Base-by-base conservation (phyloP, 2,888 invertebrate species). In the Andrena dorsata region DNA sequence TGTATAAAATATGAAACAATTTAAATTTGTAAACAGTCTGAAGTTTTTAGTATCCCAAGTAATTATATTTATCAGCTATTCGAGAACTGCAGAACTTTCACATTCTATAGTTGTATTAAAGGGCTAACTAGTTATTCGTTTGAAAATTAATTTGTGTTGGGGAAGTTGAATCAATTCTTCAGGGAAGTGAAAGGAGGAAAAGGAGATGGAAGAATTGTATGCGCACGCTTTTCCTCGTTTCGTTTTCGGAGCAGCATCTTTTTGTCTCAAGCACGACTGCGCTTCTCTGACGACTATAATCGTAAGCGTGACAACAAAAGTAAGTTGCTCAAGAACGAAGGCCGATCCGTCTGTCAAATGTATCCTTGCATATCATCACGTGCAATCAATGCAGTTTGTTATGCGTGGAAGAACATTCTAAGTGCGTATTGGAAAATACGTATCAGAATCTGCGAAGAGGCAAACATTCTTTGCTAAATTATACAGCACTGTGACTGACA, bases 301-400 rank as follows among this genome's bases (percentile, higher is more conserved):
- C 56, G 56, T 41, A 16, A 47, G 32, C 69, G 28, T 30, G 66
- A 16, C 58, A 70, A 75, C 41, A 63, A 77, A 72, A 47, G 58
- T 49, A 63, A 56, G 58, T 84, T 75, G 61, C 66, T 84, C 76
- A 76, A 68, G 65, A 65, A 64, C 28, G 89, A 90, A 89, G 89
- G 88, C 53, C 83, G 35, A 71, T 79, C 30, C 26, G 51, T 69
- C 74, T 80, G 70, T 74, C 53, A 76, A 78, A 82, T 35, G 41
- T 75, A 90, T 90, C 89, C 89, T 90, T 88, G 89, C 90, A 86
- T 90, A 86, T 89, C 76, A 85, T 89, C 90, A 90, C 90, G 90
- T 76, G 72, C 86, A 83, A 86, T 82, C 83, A 77, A 82, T 74
- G 82, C 80, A 89, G 84, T 90, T 88, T 86, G 69, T 87, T 86